phyloP scores from a whole-genome alignment of 2,797 vertebrate species.

The Periparus ater region DNA sequence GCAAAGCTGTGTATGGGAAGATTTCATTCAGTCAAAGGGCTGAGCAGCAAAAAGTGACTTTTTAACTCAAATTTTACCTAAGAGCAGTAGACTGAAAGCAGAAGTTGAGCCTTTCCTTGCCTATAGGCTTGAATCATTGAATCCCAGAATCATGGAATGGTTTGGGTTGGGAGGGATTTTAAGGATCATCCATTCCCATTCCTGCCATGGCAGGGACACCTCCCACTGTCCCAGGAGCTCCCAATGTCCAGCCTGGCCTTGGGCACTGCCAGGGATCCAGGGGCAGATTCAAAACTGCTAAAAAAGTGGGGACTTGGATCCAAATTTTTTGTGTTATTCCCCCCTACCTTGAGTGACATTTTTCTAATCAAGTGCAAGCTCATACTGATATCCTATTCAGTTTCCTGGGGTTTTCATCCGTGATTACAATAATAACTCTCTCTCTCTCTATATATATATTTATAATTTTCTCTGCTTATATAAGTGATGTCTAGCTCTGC shows the following conservation, averaged over 20 bases:
- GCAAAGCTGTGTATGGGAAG: not conserved
- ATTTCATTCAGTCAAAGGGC: not conserved
- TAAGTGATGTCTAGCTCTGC: not conserved
- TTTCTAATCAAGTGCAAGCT: not conserved
- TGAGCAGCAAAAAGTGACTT: not conserved
- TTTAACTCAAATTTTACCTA: not conserved
- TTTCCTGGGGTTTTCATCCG: not conserved
- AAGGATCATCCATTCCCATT: accelerated
- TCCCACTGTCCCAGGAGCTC: not conserved
- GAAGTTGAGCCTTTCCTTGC: not conserved
- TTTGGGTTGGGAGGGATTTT: not conserved
- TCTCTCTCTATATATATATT: not conserved
- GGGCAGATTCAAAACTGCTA: not conserved
- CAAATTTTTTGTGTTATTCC: not conserved
- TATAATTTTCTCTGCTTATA: not conserved
- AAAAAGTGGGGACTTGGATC: not conserved
- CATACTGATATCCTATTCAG: not conserved
- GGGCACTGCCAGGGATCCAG: not conserved
- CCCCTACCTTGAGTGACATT: not conserved
- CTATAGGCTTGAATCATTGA: not conserved
- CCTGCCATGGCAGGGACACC: not conserved
- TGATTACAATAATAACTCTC: not conserved
- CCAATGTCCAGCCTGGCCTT: not conserved
- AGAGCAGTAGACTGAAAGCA: not conserved
- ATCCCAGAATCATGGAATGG: not conserved